Conservation (phyloP, 1,140 invertebrate genomes). For the Forficula auricularia region DNA sequence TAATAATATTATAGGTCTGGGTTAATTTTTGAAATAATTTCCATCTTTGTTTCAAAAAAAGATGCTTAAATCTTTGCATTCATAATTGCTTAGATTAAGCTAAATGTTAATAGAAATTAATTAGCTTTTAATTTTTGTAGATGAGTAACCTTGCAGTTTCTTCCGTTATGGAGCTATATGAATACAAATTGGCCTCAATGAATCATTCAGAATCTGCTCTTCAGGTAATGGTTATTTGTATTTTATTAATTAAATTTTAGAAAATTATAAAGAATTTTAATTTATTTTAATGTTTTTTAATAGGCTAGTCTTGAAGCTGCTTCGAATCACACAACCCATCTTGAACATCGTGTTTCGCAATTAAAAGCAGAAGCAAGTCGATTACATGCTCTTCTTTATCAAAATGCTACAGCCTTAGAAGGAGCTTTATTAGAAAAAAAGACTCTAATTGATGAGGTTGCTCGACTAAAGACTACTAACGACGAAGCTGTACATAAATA, state of each 20-base stretch:
- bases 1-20: too few relatives aligned
- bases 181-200: conserved; percentile 39
- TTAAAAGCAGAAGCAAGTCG: conserved; percentile 27
- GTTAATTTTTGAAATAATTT: too few relatives aligned
- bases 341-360: conserved; percentile 32
- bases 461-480: too few relatives aligned
- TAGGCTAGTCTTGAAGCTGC: conserved; percentile 32
- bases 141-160: conserved; percentile 34
- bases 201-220: conserved; percentile 30
- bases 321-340: conserved; percentile 27
- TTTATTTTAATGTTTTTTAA: neutral
- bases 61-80: too few relatives aligned
- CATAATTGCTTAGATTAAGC: too few relatives aligned
- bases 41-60: too few relatives aligned
- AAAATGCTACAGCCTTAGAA: conserved; percentile 32
- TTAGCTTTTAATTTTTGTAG: too few relatives aligned
- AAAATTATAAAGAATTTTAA: neutral
- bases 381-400: conserved; percentile 31
- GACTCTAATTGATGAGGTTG: conserved; percentile 18
- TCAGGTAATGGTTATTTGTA: conserved; percentile 14
- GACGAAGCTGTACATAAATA: too few relatives aligned
- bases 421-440: conserved; percentile 22
- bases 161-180: conserved; percentile 50
- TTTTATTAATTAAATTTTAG: neutral
- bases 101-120: too few relatives aligned